Evolutionary conservation across 2,797 vertebrate genomes (phyloP).

Genomic region (Cossypha niveicapilla): DNA sequence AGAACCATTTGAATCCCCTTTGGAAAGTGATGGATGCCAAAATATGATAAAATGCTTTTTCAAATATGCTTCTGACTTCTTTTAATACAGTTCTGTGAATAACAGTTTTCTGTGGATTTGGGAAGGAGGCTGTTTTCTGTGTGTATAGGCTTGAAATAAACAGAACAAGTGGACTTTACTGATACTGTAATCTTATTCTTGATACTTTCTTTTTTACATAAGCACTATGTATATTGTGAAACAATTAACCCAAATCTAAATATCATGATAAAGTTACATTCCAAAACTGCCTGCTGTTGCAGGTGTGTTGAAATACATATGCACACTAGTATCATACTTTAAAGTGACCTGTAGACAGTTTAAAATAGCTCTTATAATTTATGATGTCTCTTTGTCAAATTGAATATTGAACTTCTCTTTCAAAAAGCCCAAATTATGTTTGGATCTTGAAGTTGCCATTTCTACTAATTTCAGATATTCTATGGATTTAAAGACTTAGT

Average conservation of each 20-base stretch:
- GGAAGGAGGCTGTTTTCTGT: neutral
- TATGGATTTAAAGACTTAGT: neutral
- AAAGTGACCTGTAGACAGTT: neutral
- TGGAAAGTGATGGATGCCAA: neutral
- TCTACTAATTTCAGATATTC: neutral
- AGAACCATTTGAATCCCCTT: neutral
- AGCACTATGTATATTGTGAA: neutral
- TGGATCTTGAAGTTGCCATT: neutral
- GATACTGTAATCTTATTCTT: neutral
- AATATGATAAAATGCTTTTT: neutral
- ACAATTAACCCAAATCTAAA: neutral
- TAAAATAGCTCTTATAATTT: neutral
- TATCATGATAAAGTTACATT: neutral
- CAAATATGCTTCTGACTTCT: neutral
- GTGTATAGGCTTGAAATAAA: neutral
- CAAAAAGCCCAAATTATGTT: neutral
- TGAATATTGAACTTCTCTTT: neutral
- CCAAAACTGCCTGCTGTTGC: neutral
- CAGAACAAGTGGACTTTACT: neutral
- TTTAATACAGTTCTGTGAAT: neutral
- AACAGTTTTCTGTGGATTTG: neutral
- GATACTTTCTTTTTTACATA: neutral
- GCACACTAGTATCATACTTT: neutral
- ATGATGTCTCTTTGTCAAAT: neutral
- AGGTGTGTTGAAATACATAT: neutral